phyloP scores from a whole-genome alignment of 64 coral and sea anemone species.

The Actinia equina region DNA sequence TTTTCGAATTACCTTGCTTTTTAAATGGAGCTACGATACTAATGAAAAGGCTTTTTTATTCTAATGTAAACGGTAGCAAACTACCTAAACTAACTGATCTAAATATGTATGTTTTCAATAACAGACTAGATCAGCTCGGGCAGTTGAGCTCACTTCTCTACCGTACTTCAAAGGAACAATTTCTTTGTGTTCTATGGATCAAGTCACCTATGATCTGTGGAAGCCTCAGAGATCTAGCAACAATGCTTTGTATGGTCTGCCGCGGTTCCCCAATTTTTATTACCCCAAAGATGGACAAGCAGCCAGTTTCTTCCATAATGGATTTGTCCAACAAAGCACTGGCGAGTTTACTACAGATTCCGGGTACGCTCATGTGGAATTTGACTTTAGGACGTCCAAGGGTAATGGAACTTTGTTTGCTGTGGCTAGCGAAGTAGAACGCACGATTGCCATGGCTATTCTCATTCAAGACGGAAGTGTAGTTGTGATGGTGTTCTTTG shows the following conservation, averaged over 20 bases:
- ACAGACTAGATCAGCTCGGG: not conserved
- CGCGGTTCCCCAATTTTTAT: conserved; percentile 12
- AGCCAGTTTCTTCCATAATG: conserved; percentile 37
- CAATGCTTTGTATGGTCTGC: conserved; percentile 1
- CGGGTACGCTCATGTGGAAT: not conserved
- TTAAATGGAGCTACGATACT: too few species aligned
- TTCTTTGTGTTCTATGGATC: not conserved
- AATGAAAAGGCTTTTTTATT: not conserved
- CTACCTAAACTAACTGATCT: not conserved
- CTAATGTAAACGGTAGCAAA: too few species aligned
- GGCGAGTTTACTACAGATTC: conserved; percentile 46
- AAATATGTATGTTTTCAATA: not conserved
- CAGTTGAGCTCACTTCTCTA: not conserved
- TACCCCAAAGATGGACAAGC: conserved; percentile 37
- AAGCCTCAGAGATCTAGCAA: not conserved
- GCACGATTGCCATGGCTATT: not conserved
- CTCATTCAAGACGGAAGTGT: not conserved
- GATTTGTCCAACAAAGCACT: conserved; percentile 46
- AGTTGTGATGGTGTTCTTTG: not conserved
- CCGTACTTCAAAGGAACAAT: not conserved
- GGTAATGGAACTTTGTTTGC: conserved; percentile 60
- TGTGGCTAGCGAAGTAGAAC: conserved; percentile 31
- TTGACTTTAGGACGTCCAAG: conserved; percentile 67
- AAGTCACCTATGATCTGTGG: not conserved
- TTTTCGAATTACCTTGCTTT: too few species aligned